Percentiles rank a stretch among this genome's conserved stretches.
These are phyloP conservation scores for Luidia sarsii DNA, from an alignment of 53 echinoderm and acorn worm species.

Conservation along the genomic window DNA sequence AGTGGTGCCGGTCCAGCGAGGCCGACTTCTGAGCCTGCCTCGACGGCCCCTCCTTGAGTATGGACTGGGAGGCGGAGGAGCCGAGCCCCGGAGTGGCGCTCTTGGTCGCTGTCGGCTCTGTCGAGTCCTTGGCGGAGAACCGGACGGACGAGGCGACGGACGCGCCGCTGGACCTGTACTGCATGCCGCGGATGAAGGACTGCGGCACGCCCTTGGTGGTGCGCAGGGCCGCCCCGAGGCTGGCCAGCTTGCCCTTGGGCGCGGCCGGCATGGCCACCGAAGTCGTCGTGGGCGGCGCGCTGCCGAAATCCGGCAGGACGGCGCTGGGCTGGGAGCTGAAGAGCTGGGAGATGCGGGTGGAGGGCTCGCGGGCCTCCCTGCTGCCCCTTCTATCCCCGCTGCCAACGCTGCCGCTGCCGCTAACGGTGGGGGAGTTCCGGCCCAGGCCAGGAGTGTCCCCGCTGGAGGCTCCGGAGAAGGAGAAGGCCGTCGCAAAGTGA, in stretches of 20 bases:
- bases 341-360: constrained; percentile 27
- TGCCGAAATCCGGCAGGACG: constrained; percentile 36
- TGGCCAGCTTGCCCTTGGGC: constrained; percentile 25
- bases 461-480: constrained; percentile 24
- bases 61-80: constrained; percentile 24
- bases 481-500: constrained; percentile 39
- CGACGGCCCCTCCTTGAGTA: constrained; percentile 26
- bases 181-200: constrained; percentile 14
- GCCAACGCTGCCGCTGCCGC: constrained; percentile 5
- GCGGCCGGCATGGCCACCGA: constrained; percentile 18
- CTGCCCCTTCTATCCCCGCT: neutral
- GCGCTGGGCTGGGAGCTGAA: constrained; percentile 16
- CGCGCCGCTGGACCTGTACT: constrained; percentile 17
- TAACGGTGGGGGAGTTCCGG: neutral
- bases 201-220: constrained; percentile 2
- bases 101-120: too few relatives aligned
- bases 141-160: constrained; percentile 18
- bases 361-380: neutral
- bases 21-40: neutral
- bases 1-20: constrained; percentile 19
- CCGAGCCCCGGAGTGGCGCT: constrained; percentile 3
- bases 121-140: constrained; percentile 11
- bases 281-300: constrained; percentile 14
- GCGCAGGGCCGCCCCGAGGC: constrained; percentile 23
- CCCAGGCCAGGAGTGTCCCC: constrained; percentile 20